These are phyloP conservation scores for Trigoniulus corallinus DNA, from an alignment of 1,140 invertebrate species.

Conservation along the genomic window DNA sequence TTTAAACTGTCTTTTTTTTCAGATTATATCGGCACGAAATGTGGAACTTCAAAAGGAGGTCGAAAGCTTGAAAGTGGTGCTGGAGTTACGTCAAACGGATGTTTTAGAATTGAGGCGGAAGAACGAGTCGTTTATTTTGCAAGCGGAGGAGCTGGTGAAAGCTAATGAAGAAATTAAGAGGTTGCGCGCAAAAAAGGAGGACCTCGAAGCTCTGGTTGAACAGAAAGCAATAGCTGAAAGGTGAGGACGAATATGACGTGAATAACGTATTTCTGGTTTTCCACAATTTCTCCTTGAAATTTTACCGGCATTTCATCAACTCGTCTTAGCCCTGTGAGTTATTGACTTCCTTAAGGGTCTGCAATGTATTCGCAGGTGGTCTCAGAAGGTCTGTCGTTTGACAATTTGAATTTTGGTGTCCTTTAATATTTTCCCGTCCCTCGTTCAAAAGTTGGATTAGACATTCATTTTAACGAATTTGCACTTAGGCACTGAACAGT, in stretches of 20 bases:
- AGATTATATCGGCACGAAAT: slow-evolving; percentile 1
- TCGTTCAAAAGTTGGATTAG: too few species aligned
- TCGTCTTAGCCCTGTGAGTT: too few species aligned
- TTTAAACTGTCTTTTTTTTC: neutral
- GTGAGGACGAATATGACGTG: neutral
- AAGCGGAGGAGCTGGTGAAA: slow-evolving; percentile 9
- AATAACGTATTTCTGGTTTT: neutral
- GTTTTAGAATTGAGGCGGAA: slow-evolving; percentile 10
- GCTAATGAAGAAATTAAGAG: slow-evolving; percentile 9
- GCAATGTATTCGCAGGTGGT: too few species aligned
- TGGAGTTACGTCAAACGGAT: slow-evolving; percentile 15
- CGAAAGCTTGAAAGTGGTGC: slow-evolving; percentile 14
- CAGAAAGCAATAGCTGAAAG: slow-evolving; percentile 12
- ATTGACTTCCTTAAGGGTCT: too few species aligned
- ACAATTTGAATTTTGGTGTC: too few species aligned
- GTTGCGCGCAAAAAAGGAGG: slow-evolving; percentile 11
- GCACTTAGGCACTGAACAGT: too few species aligned
- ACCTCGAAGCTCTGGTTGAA: slow-evolving; percentile 11
- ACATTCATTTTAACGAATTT: too few species aligned
- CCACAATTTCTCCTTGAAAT: too few species aligned
- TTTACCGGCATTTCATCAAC: too few species aligned
- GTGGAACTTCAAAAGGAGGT: slow-evolving; percentile 10
- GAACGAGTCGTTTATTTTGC: slow-evolving; percentile 9
- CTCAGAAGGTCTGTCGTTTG: too few species aligned
- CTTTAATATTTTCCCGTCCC: too few species aligned